phyloP scores from a whole-genome alignment of 2,113 vertebrate species.

The Pangasianodon hypophthalmus region DNA sequence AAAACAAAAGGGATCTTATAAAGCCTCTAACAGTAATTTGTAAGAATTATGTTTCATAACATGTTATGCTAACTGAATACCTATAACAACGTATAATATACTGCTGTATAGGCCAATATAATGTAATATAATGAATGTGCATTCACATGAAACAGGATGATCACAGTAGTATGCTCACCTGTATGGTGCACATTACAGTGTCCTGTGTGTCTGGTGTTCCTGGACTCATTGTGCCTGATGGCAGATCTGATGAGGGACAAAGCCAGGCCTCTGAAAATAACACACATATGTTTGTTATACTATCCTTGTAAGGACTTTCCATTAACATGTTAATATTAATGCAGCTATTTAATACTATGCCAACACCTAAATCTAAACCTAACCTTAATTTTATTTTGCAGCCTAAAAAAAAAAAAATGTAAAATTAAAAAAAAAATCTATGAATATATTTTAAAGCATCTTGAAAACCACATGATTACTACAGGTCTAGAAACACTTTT shows the following conservation, averaged over 20 bases:
- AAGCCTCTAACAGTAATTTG: not conserved
- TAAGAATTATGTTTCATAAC: not conserved
- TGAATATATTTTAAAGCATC: no score
- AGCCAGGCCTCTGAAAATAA: constrained; percentile 70
- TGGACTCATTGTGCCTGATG: constrained; percentile 55
- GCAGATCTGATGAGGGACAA: constrained; percentile 40
- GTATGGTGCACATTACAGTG: constrained; percentile 69
- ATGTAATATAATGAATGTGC: not conserved
- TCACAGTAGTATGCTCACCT: constrained; percentile 38
- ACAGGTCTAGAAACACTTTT: not conserved
- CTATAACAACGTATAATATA: not conserved
- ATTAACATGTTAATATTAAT: not conserved
- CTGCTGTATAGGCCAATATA: not conserved
- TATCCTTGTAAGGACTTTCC: not conserved
- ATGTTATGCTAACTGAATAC: not conserved
- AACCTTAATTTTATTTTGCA: not conserved
- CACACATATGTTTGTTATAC: not conserved
- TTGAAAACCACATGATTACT: not conserved
- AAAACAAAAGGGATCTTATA: not conserved
- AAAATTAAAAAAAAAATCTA: not conserved
- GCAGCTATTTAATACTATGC: not conserved
- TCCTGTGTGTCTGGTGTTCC: constrained; percentile 43
- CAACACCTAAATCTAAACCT: not conserved
- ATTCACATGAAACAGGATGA: not conserved
- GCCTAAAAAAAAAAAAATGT: not conserved